Percentiles rank a stretch among this genome's conserved stretches.
Evolutionary conservation across 2,888 invertebrate species (phyloP).

Genomic region (Leucoma salicis): DNA sequence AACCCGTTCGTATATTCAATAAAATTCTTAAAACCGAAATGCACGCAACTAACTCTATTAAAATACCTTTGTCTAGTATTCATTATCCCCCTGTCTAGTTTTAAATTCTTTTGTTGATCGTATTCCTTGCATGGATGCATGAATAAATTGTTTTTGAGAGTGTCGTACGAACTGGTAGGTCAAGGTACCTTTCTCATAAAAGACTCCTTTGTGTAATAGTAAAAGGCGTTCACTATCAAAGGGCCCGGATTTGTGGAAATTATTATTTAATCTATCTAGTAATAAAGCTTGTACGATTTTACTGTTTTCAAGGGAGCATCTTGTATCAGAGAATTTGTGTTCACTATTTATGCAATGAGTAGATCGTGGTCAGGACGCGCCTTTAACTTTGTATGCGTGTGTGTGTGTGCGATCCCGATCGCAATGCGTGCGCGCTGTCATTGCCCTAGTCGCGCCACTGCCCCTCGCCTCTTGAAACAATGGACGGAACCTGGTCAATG

Average conservation of each 20-base stretch:
- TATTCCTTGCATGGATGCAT: constrained; percentile 75
- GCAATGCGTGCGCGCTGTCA: constrained; percentile 67
- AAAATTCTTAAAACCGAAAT: constrained; percentile 62
- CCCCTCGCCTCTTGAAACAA: constrained; percentile 63
- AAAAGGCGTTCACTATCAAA: constrained; percentile 75
- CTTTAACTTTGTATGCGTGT: constrained; percentile 25
- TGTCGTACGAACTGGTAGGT: constrained; percentile 79
- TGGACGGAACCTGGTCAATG: constrained; percentile 62
- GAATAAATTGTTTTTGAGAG: constrained; percentile 79
- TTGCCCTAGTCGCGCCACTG: constrained; percentile 52
- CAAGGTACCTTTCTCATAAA: constrained; percentile 82
- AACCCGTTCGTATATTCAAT: constrained; percentile 45
- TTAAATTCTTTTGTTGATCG: constrained; percentile 76
- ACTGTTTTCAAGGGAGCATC: constrained; percentile 21
- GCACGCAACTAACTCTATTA: constrained; percentile 78
- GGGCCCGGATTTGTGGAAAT: constrained; percentile 58
- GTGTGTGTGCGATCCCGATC: constrained; percentile 51
- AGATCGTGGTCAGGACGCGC: constrained; percentile 33
- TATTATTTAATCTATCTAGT: constrained; percentile 54
- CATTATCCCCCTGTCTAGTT: constrained; percentile 80
- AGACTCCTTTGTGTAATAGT: constrained; percentile 73
- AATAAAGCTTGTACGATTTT: constrained; percentile 20
- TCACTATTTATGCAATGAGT: constrained; percentile 21
- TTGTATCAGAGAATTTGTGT: constrained; percentile 1
- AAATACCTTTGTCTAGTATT: constrained; percentile 76